Percentiles rank a stretch among this genome's conserved stretches.
These are phyloP conservation scores for Perca flavescens DNA, from an alignment of 2,113 vertebrate species.

Conservation along the genomic window DNA sequence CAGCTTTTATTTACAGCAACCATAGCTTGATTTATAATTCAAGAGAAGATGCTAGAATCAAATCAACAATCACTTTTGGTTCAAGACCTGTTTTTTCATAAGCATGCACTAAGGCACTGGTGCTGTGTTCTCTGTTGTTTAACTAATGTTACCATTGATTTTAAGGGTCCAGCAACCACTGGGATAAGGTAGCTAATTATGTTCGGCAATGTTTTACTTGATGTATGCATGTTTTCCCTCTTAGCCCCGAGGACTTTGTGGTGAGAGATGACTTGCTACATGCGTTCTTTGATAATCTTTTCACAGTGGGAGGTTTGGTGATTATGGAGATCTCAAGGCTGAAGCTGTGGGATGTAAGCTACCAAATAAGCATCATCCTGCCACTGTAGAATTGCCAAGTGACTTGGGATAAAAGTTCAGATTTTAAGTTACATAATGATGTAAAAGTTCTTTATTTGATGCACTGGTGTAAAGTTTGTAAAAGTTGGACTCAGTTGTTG, in stretches of 20 bases:
- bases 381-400: slow-evolving; percentile 39
- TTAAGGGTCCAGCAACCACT: slow-evolving; percentile 76
- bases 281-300: slow-evolving; percentile 82
- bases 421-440: slow-evolving; percentile 17
- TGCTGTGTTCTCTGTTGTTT: slow-evolving; percentile 58
- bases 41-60: slow-evolving; percentile 12
- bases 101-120: slow-evolving; percentile 16
- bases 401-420: slow-evolving; percentile 25
- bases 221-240: slow-evolving; percentile 79
- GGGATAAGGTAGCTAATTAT: slow-evolving; percentile 81
- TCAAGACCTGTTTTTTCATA: slow-evolving; percentile 28
- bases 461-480: background rate
- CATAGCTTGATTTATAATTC: slow-evolving; percentile 25
- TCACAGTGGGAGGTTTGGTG: slow-evolving; percentile 79
- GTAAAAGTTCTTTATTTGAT: slow-evolving; percentile 14
- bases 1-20: slow-evolving; percentile 18
- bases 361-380: slow-evolving; percentile 58
- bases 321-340: slow-evolving; percentile 82
- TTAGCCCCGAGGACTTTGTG: slow-evolving; percentile 77
- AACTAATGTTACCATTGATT: slow-evolving; percentile 75
- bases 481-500: background rate
- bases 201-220: slow-evolving; percentile 74
- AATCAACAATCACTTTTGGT: slow-evolving; percentile 29
- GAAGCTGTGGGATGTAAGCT: slow-evolving; percentile 69
- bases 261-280: slow-evolving; percentile 79